Percentiles rank a stretch among this genome's conserved stretches.
Conservation (phyloP, 2,888 invertebrate species). For the Epinotia demarniana region DNA sequence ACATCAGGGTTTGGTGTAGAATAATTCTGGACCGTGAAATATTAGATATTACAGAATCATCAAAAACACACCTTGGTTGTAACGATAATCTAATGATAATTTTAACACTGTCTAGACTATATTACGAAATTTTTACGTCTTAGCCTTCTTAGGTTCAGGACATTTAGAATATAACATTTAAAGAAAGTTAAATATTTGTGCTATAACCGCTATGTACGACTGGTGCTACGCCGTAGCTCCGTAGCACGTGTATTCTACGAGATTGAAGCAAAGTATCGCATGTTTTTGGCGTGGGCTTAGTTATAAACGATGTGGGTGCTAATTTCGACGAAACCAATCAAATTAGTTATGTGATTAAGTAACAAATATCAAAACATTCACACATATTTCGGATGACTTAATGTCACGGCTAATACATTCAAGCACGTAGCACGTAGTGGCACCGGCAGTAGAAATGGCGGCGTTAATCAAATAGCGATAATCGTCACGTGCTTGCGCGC, state of each 20-base stretch:
- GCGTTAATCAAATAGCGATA: constrained; percentile 69
- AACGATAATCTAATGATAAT: not conserved
- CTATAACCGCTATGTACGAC: not conserved
- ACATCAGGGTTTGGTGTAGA: not conserved
- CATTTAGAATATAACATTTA: not conserved
- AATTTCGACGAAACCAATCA: no score
- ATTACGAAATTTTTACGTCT: not conserved
- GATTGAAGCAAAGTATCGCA: not conserved
- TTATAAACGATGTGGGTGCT: no score
- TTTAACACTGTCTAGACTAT: no score
- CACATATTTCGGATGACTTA: not conserved
- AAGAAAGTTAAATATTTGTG: not conserved
- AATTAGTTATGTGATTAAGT: no score
- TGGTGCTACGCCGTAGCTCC: constrained; percentile 32
- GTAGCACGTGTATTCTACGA: constrained; percentile 20
- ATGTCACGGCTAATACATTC: not conserved
- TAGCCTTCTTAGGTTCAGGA: not conserved
- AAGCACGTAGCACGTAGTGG: not conserved
- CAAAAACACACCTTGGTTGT: not conserved
- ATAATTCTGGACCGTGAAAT: not conserved
- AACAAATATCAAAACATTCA: no score
- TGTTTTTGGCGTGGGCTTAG: no score
- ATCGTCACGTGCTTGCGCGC: constrained; percentile 74
- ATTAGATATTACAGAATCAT: not conserved
- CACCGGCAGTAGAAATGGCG: constrained; percentile 56